A percentile compares a stretch with the other conserved stretches of the same genome.
Conservation (phyloP, 2,113 vertebrate genomes). For the Scartelaos histophorus region DNA sequence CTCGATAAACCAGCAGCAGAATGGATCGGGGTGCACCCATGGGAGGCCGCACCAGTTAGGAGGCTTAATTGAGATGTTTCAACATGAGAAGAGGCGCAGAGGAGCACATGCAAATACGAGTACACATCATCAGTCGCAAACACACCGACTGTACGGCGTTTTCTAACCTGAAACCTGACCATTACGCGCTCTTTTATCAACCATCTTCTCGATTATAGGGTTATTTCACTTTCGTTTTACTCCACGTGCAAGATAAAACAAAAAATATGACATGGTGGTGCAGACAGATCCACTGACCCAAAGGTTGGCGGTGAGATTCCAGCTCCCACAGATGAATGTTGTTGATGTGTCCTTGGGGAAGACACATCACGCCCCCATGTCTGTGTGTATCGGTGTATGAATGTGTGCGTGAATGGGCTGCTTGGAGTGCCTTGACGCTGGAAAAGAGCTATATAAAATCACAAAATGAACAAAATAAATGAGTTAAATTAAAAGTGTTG, state of each 20-base stretch:
- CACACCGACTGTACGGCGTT: not conserved
- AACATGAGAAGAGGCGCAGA: conserved; percentile 10
- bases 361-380: too few relatives aligned
- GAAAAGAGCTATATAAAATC: not conserved
- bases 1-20: conserved; percentile 38
- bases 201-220: too few relatives aligned
- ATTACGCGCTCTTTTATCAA: not conserved
- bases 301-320: too few relatives aligned
- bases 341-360: too few relatives aligned
- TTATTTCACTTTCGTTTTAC: too few relatives aligned
- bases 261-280: too few relatives aligned
- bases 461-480: not conserved
- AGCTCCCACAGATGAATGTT: too few relatives aligned
- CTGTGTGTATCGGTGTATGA: too few relatives aligned
- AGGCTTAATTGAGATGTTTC: conserved; percentile 48
- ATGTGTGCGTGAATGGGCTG: too few relatives aligned
- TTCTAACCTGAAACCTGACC: conserved; percentile 1
- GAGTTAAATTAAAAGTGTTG: not conserved
- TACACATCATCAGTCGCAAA: conserved; percentile 20
- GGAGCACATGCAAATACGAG: conserved; percentile 26
- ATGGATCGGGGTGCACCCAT: conserved; percentile 35
- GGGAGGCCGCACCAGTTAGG: conserved; percentile 21
- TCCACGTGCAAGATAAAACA: too few relatives aligned
- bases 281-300: too few relatives aligned
- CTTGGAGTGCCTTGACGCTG: too few relatives aligned